phyloP scores from a whole-genome alignment of 2,888 invertebrate genomes.

The Heliconius aoede region DNA sequence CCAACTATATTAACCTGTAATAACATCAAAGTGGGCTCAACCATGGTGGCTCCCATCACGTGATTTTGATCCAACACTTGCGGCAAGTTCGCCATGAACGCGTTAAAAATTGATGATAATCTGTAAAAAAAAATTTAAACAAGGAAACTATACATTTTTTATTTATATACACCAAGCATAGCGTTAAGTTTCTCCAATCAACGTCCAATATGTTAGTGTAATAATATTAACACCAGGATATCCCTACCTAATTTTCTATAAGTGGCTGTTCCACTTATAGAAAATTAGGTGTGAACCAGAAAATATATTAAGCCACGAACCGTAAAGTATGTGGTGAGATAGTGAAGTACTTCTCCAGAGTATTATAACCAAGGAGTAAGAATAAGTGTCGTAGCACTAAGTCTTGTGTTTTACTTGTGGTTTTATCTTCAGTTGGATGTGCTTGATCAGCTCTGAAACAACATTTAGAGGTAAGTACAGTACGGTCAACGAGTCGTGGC shows the following conservation, averaged over 20 bases:
- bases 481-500: too few species aligned
- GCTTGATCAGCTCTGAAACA: slow-evolving; percentile 83
- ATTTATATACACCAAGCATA: too few species aligned
- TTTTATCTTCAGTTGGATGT: slow-evolving; percentile 94
- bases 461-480: not conserved
- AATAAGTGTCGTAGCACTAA: slow-evolving; percentile 96
- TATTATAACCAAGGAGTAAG: slow-evolving; percentile 95
- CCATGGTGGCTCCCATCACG: slow-evolving; percentile 93
- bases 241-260: too few species aligned
- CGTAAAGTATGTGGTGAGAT: slow-evolving; percentile 93
- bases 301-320: slow-evolving; percentile 68
- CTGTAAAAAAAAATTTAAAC: slow-evolving; percentile 71
- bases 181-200: too few species aligned
- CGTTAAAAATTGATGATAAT: slow-evolving; percentile 96
- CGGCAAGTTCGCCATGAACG: slow-evolving; percentile 96
- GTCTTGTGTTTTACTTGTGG: slow-evolving; percentile 90
- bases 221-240: too few species aligned
- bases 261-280: too few species aligned
- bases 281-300: too few species aligned
- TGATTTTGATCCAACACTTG: slow-evolving; percentile 98
- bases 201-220: too few species aligned
- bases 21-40: slow-evolving; percentile 89
- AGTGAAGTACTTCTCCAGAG: slow-evolving; percentile 94
- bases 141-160: too few species aligned
- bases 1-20: slow-evolving; percentile 64